Evolutionary conservation across 2,797 vertebrate species (phyloP).

Genomic region (Mastacembelus armatus): DNA sequence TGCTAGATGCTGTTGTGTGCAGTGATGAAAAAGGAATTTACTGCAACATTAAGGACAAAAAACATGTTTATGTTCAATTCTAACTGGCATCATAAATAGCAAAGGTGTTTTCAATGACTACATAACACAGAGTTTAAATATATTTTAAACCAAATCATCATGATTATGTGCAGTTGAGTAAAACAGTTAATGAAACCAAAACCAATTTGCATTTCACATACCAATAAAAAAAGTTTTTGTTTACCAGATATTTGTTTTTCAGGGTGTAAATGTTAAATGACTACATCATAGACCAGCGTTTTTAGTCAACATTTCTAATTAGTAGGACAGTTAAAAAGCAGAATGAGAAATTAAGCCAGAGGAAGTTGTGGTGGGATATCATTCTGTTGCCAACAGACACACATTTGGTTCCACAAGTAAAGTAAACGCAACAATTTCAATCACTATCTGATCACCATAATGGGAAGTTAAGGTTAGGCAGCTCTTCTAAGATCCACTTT

Average conservation of each 20-base stretch:
- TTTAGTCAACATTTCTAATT: not conserved
- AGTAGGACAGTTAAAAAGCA: not conserved
- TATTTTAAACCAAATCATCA: no score
- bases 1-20: not conserved
- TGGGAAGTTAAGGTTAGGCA: not conserved
- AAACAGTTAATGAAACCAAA: no score
- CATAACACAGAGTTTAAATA: no score
- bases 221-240: not conserved
- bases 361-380: not conserved
- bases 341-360: not conserved
- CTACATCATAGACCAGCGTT: not conserved
- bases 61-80: not conserved
- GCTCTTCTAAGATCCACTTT: slow-evolving; percentile 13
- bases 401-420: slow-evolving; percentile 5
- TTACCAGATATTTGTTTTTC: not conserved
- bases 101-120: no score
- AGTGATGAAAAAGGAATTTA: not conserved
- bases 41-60: not conserved
- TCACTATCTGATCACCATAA: not conserved
- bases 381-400: slow-evolving; percentile 5
- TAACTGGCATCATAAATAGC: no score
- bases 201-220: not conserved
- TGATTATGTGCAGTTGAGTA: no score
- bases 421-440: slow-evolving; percentile 4
- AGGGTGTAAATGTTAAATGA: not conserved